A percentile compares a stretch with the other conserved stretches of the same genome.
Evolutionary conservation across 2,888 invertebrate species (phyloP).

Genomic region (Stenodera caucasica): DNA sequence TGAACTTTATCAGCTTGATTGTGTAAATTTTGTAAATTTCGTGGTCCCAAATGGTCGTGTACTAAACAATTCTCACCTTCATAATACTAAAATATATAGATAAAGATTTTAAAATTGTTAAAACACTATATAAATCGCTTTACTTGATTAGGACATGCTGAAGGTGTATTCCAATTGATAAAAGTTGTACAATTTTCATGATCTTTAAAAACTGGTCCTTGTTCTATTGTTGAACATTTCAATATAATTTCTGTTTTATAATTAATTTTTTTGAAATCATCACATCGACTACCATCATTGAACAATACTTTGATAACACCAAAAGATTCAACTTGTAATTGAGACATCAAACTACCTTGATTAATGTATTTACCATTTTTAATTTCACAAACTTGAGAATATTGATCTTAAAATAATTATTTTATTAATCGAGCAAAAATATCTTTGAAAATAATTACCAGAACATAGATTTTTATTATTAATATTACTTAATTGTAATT

Average conservation of each 20-base stretch:
- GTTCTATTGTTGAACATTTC: constrained; percentile 33
- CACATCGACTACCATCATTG: constrained; percentile 25
- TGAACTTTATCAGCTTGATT: constrained; percentile 9
- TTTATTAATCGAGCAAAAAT: no score
- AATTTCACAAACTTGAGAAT: constrained; percentile 36
- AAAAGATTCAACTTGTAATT: constrained; percentile 14
- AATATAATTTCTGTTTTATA: constrained; percentile 37
- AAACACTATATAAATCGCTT: no score
- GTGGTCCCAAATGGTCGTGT: constrained; percentile 9
- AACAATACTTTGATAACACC: constrained; percentile 27
- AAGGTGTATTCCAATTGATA: constrained; percentile 37
- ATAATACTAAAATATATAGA: constrained; percentile 19
- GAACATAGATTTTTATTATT: constrained; percentile 24
- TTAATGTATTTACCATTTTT: constrained; percentile 20
- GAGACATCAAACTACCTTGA: constrained; percentile 27
- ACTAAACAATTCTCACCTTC: constrained; percentile 17
- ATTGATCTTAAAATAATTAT: constrained; percentile 36
- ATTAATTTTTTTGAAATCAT: constrained; percentile 1
- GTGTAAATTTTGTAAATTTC: constrained; percentile 14
- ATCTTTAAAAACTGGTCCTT: constrained; percentile 32
- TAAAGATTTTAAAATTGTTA: no score
- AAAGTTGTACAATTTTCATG: constrained; percentile 28
- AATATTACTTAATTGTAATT: constrained; percentile 24
- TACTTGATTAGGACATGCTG: constrained; percentile 40
- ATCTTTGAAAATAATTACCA: no score